Conservation (phyloP, 2,113 vertebrate species). For the Trematomus loennbergii region DNA sequence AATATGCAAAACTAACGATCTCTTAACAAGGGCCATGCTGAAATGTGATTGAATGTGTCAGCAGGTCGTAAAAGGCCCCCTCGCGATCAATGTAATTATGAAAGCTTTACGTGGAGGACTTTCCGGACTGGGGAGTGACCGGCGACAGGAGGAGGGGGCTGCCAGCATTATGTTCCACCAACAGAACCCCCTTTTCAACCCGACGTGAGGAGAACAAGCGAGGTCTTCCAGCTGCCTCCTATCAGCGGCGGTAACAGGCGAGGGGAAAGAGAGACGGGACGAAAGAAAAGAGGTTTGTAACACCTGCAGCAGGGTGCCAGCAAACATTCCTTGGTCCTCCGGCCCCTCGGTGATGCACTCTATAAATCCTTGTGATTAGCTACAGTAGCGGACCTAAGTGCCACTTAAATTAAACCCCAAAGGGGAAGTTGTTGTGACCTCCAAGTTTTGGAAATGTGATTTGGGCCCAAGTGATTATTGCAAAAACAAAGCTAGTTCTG, state of each 20-base stretch:
- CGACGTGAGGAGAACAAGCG: slow-evolving; percentile 57
- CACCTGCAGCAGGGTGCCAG: slow-evolving; percentile 72
- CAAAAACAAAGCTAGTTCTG: slow-evolving; percentile 67
- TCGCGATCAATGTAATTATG: slow-evolving; percentile 76
- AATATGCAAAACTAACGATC: slow-evolving; percentile 67
- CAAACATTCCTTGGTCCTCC: slow-evolving; percentile 58
- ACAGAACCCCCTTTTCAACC: slow-evolving; percentile 48
- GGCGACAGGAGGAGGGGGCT: slow-evolving; percentile 33
- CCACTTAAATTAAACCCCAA: slow-evolving; percentile 65
- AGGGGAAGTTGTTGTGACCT: slow-evolving; percentile 67
- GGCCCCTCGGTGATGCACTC: slow-evolving; percentile 65
- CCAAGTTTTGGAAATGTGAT: slow-evolving; percentile 55
- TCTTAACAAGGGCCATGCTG: slow-evolving; percentile 71
- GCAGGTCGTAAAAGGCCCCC: slow-evolving; percentile 74
- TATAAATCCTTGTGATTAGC: slow-evolving; percentile 78
- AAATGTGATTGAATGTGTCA: slow-evolving; percentile 71
- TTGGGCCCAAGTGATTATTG: slow-evolving; percentile 52
- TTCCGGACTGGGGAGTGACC: slow-evolving; percentile 62
- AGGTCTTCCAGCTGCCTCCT: slow-evolving; percentile 71
- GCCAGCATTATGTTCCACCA: slow-evolving; percentile 45
- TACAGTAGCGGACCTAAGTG: slow-evolving; percentile 70
- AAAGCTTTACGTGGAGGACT: slow-evolving; percentile 63
- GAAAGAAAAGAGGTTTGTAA: slow-evolving; percentile 62
- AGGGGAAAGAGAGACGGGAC: slow-evolving; percentile 22
- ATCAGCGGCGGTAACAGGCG: slow-evolving; percentile 47